These are phyloP conservation scores for Patella pellucida DNA, from an alignment of 2,888 invertebrate species.

Conservation along the genomic window DNA sequence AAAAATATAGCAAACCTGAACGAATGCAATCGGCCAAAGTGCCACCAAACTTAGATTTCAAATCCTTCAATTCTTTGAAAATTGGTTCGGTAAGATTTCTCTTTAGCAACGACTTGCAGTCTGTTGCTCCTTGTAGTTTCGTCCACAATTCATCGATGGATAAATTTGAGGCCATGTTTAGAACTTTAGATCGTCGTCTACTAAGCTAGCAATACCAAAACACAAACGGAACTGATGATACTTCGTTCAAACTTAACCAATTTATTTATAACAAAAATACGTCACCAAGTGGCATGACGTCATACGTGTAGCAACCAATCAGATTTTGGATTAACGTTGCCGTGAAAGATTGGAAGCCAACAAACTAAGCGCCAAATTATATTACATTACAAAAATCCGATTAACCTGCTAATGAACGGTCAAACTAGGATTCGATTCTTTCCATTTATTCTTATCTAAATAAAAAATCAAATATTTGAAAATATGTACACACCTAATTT, in stretches of 20 bases:
- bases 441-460: too few species aligned
- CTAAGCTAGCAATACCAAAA: too few species aligned
- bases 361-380: too few species aligned
- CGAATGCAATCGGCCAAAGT: slow-evolving; percentile 56
- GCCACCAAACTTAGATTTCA: slow-evolving; percentile 49
- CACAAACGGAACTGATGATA: too few species aligned
- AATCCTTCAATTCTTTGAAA: slow-evolving; percentile 47
- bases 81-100: slow-evolving; percentile 50
- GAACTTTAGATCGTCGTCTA: not conserved
- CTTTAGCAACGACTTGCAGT: slow-evolving; percentile 81
- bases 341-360: too few species aligned
- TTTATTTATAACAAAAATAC: not conserved
- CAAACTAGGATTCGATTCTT: too few species aligned
- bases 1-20: slow-evolving; percentile 78
- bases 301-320: slow-evolving; percentile 1
- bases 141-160: slow-evolving; percentile 39
- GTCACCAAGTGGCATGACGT: not conserved
- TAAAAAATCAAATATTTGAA: too few species aligned
- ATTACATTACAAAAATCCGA: too few species aligned
- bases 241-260: too few species aligned
- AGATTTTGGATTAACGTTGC: not conserved
- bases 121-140: slow-evolving; percentile 36
- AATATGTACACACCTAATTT: too few species aligned
- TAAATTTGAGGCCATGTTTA: slow-evolving; percentile 2
- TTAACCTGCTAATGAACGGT: too few species aligned